These are phyloP conservation scores for Poeciliopsis prolifica DNA, from an alignment of 2,113 vertebrate genomes.

Conservation along the genomic window DNA sequence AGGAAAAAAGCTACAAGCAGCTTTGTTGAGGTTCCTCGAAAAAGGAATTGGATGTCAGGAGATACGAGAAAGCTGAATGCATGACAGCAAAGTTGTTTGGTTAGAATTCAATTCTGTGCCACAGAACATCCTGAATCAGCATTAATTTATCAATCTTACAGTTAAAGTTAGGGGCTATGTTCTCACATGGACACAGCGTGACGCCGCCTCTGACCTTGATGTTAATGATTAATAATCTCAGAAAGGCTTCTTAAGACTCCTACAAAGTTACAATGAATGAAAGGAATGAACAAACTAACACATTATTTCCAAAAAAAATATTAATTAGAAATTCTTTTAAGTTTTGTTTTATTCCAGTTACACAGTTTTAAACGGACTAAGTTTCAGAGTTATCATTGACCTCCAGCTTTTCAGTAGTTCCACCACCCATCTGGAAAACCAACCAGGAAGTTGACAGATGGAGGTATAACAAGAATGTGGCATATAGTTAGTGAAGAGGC, in stretches of 20 bases:
- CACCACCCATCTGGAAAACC: too few relatives aligned
- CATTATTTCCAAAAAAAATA: not conserved
- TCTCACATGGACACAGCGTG: not conserved
- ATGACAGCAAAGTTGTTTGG: not conserved
- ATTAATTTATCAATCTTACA: not conserved
- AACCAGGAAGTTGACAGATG: too few relatives aligned
- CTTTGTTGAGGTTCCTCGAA: not conserved
- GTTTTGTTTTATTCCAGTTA: too few relatives aligned
- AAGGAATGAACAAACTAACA: not conserved
- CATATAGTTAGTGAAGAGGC: too few relatives aligned
- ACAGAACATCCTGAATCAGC: not conserved
- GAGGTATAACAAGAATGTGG: too few relatives aligned
- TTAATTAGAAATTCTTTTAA: not conserved
- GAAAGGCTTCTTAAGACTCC: not conserved
- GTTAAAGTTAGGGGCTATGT: not conserved
- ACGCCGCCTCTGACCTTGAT: not conserved
- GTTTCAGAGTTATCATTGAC: too few relatives aligned
- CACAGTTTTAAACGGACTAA: too few relatives aligned
- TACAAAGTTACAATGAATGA: not conserved
- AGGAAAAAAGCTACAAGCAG: not conserved
- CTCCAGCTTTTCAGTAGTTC: too few relatives aligned
- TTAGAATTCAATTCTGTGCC: not conserved
- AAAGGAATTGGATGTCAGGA: not conserved
- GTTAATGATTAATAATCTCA: not conserved
- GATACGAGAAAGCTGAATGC: not conserved